Evolutionary conservation across 2,113 vertebrate species (phyloP).

Genomic region (Anhinga anhinga): DNA sequence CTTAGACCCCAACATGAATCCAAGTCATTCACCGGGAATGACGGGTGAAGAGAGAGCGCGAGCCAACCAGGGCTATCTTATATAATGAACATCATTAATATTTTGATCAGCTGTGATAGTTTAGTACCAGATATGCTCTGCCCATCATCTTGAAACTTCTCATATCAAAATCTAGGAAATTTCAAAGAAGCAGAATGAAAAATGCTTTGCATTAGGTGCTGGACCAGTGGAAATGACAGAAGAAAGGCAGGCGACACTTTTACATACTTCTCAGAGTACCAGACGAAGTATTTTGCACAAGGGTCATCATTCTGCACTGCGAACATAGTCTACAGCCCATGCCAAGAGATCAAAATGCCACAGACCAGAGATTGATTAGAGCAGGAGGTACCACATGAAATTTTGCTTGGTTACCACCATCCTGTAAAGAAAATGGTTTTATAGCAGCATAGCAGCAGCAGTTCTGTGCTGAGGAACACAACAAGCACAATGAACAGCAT

Average conservation of each 20-base stretch:
- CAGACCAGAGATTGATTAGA: neutral
- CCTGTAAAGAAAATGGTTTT: neutral
- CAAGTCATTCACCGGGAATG: neutral
- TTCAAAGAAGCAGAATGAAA: neutral
- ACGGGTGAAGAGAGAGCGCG: neutral
- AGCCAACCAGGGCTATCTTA: neutral
- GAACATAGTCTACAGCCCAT: neutral
- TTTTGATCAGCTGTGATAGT: neutral
- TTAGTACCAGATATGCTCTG: neutral
- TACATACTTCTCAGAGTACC: neutral
- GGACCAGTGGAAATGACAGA: neutral
- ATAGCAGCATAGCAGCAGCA: neutral
- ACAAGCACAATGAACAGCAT: neutral
- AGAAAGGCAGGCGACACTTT: neutral
- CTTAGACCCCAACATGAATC: neutral
- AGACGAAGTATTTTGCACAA: neutral
- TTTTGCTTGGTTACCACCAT: neutral
- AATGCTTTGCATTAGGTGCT: neutral
- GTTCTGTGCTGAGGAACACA: neutral
- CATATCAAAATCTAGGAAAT: neutral
- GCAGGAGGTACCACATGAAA: neutral
- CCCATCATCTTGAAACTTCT: neutral
- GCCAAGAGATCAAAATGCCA: neutral
- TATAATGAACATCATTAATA: neutral
- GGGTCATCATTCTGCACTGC: neutral